Evolutionary conservation across 2,888 invertebrate species (phyloP), one percentile per base, ranked within the genome.

Genomic region (Drosophila mimica): DNA sequence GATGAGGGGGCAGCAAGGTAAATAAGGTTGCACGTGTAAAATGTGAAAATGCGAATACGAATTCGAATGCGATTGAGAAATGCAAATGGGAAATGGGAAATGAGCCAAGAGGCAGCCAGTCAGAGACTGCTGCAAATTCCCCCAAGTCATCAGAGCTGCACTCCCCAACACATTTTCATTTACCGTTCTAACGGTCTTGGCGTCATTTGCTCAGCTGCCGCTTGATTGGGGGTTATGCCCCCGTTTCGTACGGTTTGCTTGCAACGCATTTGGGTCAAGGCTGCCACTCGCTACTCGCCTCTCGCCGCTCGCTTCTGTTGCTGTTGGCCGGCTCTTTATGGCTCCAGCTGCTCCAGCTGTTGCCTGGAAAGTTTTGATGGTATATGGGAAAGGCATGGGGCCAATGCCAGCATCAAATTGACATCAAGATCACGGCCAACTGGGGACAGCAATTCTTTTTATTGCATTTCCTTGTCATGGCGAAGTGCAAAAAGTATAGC

Each of bases 391-490:
- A 74, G 67, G 63, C 61, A 34, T 53, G 51, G 61, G 51, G 61
- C 30, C 65, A 71, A 54, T 76, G 66, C 53, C 52, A 63, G 40
- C 83, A 82, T 86, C 69, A 82, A 80, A 82, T 78, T 81, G 84
- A 65, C 75, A 84, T 88, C 87, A 86, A 88, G 86, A 88, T 86
- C 86, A 86, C 82, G 86, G 86, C 51, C 67, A 48, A 53, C 66
- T 8, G 53, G 60, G 70, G 63, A 52, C 70, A 70, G 71, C 75
- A 64, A 67, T 70, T 71, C 67, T 30, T 56, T 69, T 79, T 79
- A 79, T 79, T 79, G 76, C 79, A 76, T 79, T 79, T 76, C 40
- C 79, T 66, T 79, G 78, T 79, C 68, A 48, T 28, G 57, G 34
- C 36, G 7, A 34, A 60, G 68, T 60, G 48, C 58, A 61, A 58